Conservation (phyloP, 2,888 invertebrate species). For the Archips xylosteana region DNA sequence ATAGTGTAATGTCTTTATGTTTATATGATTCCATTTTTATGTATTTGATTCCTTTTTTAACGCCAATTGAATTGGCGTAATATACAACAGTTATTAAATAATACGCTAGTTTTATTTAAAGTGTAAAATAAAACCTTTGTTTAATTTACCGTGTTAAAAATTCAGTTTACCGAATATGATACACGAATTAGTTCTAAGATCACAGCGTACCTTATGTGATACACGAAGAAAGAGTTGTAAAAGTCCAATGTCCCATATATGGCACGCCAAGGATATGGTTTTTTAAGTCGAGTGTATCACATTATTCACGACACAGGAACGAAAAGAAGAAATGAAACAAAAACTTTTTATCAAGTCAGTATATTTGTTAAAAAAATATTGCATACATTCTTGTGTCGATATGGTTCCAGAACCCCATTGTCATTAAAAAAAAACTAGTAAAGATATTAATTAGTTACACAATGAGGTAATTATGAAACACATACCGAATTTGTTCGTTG, state of each 20-base stretch:
- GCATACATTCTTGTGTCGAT: slow-evolving; percentile 62
- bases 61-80: slow-evolving; percentile 38
- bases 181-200: not conserved
- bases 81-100: slow-evolving; percentile 37
- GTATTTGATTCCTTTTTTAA: slow-evolving; percentile 20
- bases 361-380: slow-evolving; percentile 83
- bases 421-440: slow-evolving; percentile 64
- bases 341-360: slow-evolving; percentile 70
- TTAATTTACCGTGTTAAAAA: not conserved
- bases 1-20: slow-evolving; percentile 24
- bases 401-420: slow-evolving; percentile 85
- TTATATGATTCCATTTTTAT: slow-evolving; percentile 34
- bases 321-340: slow-evolving; percentile 56
- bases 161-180: not conserved
- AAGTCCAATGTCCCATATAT: too few relatives aligned
- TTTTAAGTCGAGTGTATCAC: not conserved
- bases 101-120: slow-evolving; percentile 21
- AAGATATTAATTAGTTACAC: slow-evolving; percentile 58
- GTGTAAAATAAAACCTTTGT: slow-evolving; percentile 2
- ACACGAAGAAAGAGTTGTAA: not conserved
- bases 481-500: slow-evolving; percentile 76
- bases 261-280: too few relatives aligned
- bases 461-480: slow-evolving; percentile 84
- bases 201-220: not conserved
- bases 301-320: slow-evolving; percentile 1